Conservation (phyloP, 2,888 invertebrate species). For the Hartigia nigra region DNA sequence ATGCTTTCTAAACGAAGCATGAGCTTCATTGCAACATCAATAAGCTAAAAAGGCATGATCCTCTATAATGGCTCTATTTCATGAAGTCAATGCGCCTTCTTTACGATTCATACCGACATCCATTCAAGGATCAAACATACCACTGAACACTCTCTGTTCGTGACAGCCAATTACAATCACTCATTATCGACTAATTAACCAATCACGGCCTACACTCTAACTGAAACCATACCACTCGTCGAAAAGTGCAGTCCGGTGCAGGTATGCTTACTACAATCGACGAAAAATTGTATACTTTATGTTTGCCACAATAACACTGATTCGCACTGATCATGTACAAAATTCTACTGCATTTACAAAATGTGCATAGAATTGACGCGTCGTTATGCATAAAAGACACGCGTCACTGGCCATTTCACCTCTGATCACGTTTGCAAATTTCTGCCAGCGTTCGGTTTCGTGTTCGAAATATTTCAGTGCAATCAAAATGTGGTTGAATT, state of each 20-base stretch:
- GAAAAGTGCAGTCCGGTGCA: background rate
- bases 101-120: background rate
- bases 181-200: conserved; percentile 40
- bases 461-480: background rate
- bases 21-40: background rate
- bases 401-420: background rate
- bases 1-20: conserved; percentile 16
- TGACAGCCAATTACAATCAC: conserved; percentile 43
- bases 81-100: background rate
- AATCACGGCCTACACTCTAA: conserved; percentile 20
- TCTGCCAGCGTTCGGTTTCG: background rate
- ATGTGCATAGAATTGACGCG: background rate
- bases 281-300: background rate
- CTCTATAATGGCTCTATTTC: background rate
- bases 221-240: background rate
- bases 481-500: background rate
- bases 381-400: background rate
- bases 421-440: background rate
- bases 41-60: background rate
- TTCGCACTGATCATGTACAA: background rate
- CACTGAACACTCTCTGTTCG: conserved; percentile 25
- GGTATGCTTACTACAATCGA: background rate
- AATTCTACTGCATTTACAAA: background rate
- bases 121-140: background rate
- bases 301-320: background rate